Evolutionary conservation across 2,888 invertebrate genomes (phyloP), one percentile per base, ranked within the genome.

Genomic region (Azorinus chamasolen): DNA sequence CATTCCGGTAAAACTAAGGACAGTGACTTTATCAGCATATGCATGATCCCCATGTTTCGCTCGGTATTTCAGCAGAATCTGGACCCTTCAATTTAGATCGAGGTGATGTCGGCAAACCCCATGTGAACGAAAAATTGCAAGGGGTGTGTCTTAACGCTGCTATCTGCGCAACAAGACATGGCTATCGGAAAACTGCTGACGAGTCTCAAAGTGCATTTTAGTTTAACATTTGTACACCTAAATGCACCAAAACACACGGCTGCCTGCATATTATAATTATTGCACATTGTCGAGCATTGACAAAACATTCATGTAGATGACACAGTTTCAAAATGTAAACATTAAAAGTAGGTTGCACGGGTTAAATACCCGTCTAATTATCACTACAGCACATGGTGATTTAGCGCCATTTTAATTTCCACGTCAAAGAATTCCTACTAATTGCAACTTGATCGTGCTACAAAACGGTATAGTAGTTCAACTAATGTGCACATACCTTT

Each of bases 371-470:
- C 64, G 53, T 22, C 32, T 55, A 51, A 65, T 55, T 65, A 58
- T 66, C 39, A 55, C 24, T 54, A 27, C 43, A 37, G 57, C 79
- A 72, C 79, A 80, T 80, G 75, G 71, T 65, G 54, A 55, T 87
- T 87, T 87, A 87, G 87, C 87, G 87, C 88, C 88, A 87, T 87
- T 85, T 85, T 86, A 77, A n/a, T 55, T 27, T 51, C 65, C 73
- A 78, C 72, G 73, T 74, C 55, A 64, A 74, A 16, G 51, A 10
- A 24, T 51, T 51, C 22, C 32, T 6, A 32, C 32, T 6, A 32
- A 32, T 6, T 32, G 8, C 51, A 51, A 22, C 25, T 24, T 24
- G 25, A 61, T 25, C 46, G 18, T 18, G 61, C 48, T 27, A 14
- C 32, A n/a, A 48, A 24, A 43, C 45, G 48, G 32, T 51, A 2